These are phyloP conservation scores for Leucosticte australis DNA, from an alignment of 2,113 vertebrate species.

Conservation along the genomic window DNA sequence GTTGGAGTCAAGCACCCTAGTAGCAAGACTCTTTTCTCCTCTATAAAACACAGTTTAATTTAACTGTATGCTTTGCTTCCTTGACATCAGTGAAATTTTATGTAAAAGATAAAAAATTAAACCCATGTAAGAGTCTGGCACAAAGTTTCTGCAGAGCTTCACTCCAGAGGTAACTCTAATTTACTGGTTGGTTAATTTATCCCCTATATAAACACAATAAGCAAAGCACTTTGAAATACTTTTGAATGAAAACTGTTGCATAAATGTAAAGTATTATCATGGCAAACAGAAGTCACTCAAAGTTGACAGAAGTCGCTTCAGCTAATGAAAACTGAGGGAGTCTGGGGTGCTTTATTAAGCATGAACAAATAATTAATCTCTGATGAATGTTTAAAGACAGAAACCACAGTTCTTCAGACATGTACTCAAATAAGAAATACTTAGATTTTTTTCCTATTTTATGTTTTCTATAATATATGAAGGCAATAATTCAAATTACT, in stretches of 20 bases:
- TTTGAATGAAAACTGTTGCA: neutral
- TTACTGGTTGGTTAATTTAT: conserved; percentile 22
- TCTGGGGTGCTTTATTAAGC: neutral
- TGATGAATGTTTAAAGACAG: neutral
- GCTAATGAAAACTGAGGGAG: neutral
- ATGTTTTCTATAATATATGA: neutral
- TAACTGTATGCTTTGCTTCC: neutral
- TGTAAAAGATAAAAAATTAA: neutral
- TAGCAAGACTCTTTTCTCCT: neutral
- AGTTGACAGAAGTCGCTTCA: neutral
- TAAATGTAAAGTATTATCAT: neutral
- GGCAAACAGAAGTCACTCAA: conserved; percentile 10
- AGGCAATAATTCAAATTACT: neutral
- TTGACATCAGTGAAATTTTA: neutral
- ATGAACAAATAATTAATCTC: conserved; percentile 18
- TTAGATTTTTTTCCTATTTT: neutral
- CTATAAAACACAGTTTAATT: neutral
- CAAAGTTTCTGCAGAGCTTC: neutral
- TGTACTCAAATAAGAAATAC: neutral
- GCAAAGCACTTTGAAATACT: neutral
- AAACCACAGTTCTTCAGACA: neutral
- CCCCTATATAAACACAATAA: neutral
- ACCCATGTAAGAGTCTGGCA: neutral
- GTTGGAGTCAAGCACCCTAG: neutral
- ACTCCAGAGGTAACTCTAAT: neutral